Percentiles rank a stretch among this genome's conserved stretches.
Conservation (phyloP, 2,888 invertebrate species). For the Tetropium fuscum region DNA sequence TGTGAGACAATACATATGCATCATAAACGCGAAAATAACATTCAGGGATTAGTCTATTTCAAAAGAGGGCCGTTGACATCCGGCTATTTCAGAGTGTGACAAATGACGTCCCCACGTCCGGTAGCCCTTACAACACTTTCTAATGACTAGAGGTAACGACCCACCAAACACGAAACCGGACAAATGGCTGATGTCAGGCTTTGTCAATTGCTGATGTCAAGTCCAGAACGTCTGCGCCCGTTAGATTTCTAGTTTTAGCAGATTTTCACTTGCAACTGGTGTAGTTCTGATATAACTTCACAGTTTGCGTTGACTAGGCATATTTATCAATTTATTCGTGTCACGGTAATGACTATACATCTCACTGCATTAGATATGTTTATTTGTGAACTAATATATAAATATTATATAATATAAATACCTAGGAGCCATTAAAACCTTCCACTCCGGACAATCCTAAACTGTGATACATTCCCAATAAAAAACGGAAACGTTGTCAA, state of each 20-base stretch:
- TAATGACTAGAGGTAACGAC: constrained; percentile 55
- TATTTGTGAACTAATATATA: no score
- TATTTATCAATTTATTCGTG: constrained; percentile 14
- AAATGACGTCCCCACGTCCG: constrained; percentile 54
- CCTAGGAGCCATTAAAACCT: no score
- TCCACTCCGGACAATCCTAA: no score
- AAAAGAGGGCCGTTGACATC: constrained; percentile 5
- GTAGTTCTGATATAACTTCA: constrained; percentile 18
- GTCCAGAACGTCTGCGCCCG: constrained; percentile 30
- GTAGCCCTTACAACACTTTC: constrained; percentile 55
- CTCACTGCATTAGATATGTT: no score
- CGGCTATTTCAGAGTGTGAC: constrained; percentile 39
- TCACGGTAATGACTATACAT: no score
- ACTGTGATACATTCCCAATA: no score
- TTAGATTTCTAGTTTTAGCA: constrained; percentile 20
- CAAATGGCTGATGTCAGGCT: constrained; percentile 32
- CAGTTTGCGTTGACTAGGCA: constrained; percentile 14
- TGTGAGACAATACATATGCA: not conserved
- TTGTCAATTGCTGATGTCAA: no score
- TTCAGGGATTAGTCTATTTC: not conserved
- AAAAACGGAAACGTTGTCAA: no score
- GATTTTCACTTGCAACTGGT: constrained; percentile 26
- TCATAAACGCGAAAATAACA: not conserved
- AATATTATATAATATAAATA: no score
- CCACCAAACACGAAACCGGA: constrained; percentile 47